Conservation (phyloP, 2,113 vertebrate species). For the Etheostoma spectabile region DNA sequence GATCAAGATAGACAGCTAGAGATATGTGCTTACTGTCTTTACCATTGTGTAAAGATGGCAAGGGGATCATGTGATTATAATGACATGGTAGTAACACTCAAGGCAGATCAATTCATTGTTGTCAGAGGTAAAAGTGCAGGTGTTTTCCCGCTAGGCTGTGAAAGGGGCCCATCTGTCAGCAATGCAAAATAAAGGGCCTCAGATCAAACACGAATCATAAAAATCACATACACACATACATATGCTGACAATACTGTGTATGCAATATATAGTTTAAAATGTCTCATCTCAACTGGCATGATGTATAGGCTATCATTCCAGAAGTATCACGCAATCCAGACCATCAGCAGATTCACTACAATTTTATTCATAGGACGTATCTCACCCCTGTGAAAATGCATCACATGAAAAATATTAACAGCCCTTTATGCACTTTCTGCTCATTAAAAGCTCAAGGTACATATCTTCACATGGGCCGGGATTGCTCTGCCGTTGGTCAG, state of each 20-base stretch:
- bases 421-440: too few relatives aligned
- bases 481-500: too few relatives aligned
- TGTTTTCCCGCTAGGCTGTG: constrained; percentile 13
- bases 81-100: constrained; percentile 41
- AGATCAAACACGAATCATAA: constrained; percentile 13
- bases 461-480: too few relatives aligned
- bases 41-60: constrained; percentile 28
- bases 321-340: too few relatives aligned
- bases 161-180: background rate
- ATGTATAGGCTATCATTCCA: too few relatives aligned
- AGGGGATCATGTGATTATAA: constrained; percentile 53
- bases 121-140: constrained; percentile 30
- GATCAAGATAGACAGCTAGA: constrained; percentile 35
- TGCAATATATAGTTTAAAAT: background rate
- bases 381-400: too few relatives aligned
- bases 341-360: too few relatives aligned
- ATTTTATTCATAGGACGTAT: too few relatives aligned
- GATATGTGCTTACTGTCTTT: constrained; percentile 42
- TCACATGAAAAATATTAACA: too few relatives aligned
- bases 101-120: constrained; percentile 41
- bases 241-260: background rate
- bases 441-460: too few relatives aligned
- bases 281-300: background rate
- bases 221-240: background rate
- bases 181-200: background rate